Percentiles rank a stretch among this genome's conserved stretches.
Evolutionary conservation across 1,140 invertebrate genomes (phyloP).

Genomic region (Triops cancriformis): DNA sequence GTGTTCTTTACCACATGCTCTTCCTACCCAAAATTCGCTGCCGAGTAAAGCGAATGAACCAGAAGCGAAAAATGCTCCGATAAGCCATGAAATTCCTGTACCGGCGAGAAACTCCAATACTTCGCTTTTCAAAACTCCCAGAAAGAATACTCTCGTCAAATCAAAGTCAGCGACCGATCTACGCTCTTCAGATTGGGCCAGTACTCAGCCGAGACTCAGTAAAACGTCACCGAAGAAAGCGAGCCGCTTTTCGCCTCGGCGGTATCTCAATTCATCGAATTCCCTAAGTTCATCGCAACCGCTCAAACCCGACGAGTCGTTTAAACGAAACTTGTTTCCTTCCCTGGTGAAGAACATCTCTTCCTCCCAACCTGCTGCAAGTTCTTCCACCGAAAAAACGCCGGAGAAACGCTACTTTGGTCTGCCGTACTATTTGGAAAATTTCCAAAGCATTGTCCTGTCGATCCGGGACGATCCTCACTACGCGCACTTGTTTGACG

Average conservation of each 20-base stretch:
- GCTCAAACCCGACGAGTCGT: neutral
- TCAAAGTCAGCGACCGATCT: neutral
- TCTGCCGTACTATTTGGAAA: conserved; percentile 33
- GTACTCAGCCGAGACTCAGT: neutral
- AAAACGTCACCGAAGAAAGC: neutral
- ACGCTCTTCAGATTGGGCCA: neutral
- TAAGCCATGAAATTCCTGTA: neutral
- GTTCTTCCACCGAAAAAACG: neutral
- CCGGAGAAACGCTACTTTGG: conserved; percentile 16
- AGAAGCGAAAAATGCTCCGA: neutral
- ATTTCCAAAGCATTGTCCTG: conserved; percentile 41
- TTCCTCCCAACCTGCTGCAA: neutral
- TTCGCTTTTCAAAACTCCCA: neutral
- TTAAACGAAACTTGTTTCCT: neutral
- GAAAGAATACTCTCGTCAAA: neutral
- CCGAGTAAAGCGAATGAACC: too few species aligned
- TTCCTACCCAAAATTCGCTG: too few species aligned
- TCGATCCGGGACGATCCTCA: conserved; percentile 39
- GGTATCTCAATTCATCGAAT: neutral
- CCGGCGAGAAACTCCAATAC: neutral
- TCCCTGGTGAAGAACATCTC: neutral
- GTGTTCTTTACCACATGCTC: too few species aligned
- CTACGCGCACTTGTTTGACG: conserved; percentile 40
- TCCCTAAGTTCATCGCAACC: neutral
- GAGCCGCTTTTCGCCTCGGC: neutral